Base-by-base conservation (phyloP, 2,888 invertebrate species). In the Heliconius sara region DNA sequence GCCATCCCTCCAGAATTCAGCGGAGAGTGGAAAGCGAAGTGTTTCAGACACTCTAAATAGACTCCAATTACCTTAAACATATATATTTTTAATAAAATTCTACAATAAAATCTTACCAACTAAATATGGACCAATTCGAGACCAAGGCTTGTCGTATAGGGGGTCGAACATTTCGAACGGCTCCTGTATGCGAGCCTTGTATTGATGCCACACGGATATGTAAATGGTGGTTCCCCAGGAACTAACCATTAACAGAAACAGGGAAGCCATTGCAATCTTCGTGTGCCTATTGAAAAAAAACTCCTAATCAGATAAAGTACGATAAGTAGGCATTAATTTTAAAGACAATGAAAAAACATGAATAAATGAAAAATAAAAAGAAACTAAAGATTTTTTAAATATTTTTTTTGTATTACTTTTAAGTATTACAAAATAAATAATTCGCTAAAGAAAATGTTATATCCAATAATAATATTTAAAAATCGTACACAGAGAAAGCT, bases 121-220 rank as follows among this genome's bases (percentile, higher is more conserved):
- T 87, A 98, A 96, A 89, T 98, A 98, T 16, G 98, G 97, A 13
- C 97, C 97, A 39, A 97, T 96, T 86, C 98, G 95, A 82, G 97
- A 96, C 98, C 98, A 98, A 13, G 98, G 98, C 86, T 98, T 98
- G 91, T 98, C 97, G 89, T 98, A 98, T 12, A 98, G 93, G 83
- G 97, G 96, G 91, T 98, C 97, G 90, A 98, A 98, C 87, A 98
- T 96, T 84, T 97, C 97, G 86, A 98, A 98, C 1, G 98, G 98
- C 87, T 97, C 96, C 85, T 97, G 96, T 80, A 98, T 97, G 84
- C 97, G 95, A 73, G 97, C 97, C 75, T 96, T 96, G 89, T 97
- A 98, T 85, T 97, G 96, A 90, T 97, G 96, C 91, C 96, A 96
- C 87, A 97, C 96, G 0, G 98, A 97, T 82, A 98, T 96, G 84